These are phyloP conservation scores for Zingel zingel DNA, from an alignment of 2,113 vertebrate genomes.

Conservation along the genomic window DNA sequence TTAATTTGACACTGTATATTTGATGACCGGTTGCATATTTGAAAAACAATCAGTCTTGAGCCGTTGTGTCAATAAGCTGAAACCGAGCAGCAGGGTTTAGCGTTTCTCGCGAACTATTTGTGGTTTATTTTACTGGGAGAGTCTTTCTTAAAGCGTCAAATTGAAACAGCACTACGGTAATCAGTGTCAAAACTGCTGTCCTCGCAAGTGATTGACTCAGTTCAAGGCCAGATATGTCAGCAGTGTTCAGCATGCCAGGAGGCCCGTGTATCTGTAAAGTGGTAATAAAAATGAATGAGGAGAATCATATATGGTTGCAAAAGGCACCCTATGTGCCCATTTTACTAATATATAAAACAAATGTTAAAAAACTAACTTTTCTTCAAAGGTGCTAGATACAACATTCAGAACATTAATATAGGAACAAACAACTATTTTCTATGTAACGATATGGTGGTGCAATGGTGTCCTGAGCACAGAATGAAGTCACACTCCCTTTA, in stretches of 20 bases:
- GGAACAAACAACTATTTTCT: too few relatives aligned
- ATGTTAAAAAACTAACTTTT: background rate
- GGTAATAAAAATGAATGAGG: constrained; percentile 14
- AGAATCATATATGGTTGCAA: constrained; percentile 8
- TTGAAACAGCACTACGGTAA: background rate
- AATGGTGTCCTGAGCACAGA: too few relatives aligned
- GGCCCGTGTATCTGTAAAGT: constrained; percentile 7
- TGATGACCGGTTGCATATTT: constrained; percentile 67
- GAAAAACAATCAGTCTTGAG: constrained; percentile 72
- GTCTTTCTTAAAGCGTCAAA: constrained; percentile 45
- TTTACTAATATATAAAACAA: background rate
- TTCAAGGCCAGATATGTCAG: constrained; percentile 27
- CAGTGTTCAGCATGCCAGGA: background rate
- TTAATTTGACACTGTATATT: constrained; percentile 70
- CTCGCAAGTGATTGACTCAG: constrained; percentile 15
- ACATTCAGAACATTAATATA: too few relatives aligned
- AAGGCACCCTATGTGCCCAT: background rate
- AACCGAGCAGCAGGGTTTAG: constrained; percentile 48
- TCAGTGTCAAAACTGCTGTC: constrained; percentile 39
- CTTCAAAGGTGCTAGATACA: too few relatives aligned
- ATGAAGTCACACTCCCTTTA: too few relatives aligned
- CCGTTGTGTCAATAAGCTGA: constrained; percentile 76
- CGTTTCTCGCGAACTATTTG: constrained; percentile 53
- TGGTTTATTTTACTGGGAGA: constrained; percentile 74
- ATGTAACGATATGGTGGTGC: too few relatives aligned